Evolutionary conservation across 2,888 invertebrate species (phyloP).

Genomic region (Agrochola circellaris): DNA sequence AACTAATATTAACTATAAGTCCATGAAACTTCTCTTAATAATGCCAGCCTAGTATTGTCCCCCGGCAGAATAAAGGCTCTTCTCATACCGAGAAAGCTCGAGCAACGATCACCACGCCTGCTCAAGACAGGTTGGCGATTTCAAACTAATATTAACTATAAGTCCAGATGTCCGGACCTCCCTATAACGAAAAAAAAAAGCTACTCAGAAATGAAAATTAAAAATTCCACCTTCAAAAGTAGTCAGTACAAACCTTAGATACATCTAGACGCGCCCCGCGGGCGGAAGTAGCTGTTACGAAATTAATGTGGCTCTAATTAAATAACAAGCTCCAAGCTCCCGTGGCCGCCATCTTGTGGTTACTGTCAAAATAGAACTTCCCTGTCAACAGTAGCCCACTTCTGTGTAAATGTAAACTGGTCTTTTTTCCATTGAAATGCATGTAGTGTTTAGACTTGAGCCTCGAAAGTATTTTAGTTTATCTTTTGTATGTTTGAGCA

Average conservation of each 20-base stretch:
- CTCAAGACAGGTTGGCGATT: not conserved
- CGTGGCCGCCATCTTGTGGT: conserved; percentile 78
- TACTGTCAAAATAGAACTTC: conserved; percentile 83
- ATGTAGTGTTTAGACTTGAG: conserved; percentile 52
- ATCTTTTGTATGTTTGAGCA: conserved; percentile 15
- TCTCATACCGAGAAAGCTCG: too few species aligned
- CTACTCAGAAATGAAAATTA: not conserved
- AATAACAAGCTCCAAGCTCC: conserved; percentile 85
- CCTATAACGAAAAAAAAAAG: not conserved
- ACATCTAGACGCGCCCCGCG: conserved; percentile 73
- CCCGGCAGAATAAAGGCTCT: too few species aligned
- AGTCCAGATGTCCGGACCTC: not conserved
- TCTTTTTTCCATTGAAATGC: conserved; percentile 61
- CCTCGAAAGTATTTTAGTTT: conserved; percentile 26
- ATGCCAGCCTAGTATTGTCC: too few species aligned
- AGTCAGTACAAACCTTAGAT: conserved; percentile 54
- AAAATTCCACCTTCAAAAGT: conserved; percentile 26
- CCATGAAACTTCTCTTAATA: too few species aligned
- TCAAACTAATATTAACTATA: not conserved
- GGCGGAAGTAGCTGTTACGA: conserved; percentile 87
- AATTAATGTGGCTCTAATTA: conserved; percentile 88
- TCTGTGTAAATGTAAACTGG: conserved; percentile 67
- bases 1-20: too few species aligned
- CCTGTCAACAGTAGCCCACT: conserved; percentile 75
- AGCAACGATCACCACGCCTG: not conserved